These are phyloP conservation scores for Cantharis flavilabris DNA, from an alignment of 2,888 invertebrate genomes.

Conservation along the genomic window DNA sequence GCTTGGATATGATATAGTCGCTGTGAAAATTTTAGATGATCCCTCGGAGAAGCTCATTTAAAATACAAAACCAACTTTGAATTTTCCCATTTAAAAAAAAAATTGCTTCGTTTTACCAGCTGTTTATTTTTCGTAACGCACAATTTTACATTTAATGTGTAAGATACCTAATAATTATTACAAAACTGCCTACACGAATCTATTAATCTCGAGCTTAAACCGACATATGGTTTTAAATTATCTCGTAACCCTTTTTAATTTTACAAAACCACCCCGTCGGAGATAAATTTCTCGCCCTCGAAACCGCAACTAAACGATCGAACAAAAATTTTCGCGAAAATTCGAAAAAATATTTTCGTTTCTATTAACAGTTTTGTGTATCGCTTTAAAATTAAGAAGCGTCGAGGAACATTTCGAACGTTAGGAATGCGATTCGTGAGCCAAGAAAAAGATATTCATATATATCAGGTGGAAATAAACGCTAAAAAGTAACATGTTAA, in stretches of 20 bases:
- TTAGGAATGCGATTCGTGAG: not conserved
- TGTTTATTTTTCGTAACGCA: not conserved
- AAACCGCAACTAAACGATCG: not conserved
- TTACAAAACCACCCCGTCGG: not conserved
- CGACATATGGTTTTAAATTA: not conserved
- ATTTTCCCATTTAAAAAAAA: not conserved
- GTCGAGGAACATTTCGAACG: not conserved
- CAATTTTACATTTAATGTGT: not conserved
- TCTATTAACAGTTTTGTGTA: not conserved
- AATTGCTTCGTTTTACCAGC: not conserved
- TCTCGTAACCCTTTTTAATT: not conserved
- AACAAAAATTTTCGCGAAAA: not conserved
- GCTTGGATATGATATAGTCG: slow-evolving; percentile 36
- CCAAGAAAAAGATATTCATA: slow-evolving; percentile 4
- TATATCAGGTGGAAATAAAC: slow-evolving; percentile 2
- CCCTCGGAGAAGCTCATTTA: slow-evolving; percentile 3
- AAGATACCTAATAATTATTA: not conserved
- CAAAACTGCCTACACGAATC: not conserved
- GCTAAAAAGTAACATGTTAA: not conserved
- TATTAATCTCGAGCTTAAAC: not conserved
- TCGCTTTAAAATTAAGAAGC: not conserved
- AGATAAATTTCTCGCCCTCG: not conserved
- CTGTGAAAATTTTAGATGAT: slow-evolving; percentile 18
- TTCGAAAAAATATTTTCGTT: not conserved
- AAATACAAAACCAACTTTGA: not conserved